phyloP scores from a whole-genome alignment of 2,888 invertebrate species.

The Fabriciana adippe region DNA sequence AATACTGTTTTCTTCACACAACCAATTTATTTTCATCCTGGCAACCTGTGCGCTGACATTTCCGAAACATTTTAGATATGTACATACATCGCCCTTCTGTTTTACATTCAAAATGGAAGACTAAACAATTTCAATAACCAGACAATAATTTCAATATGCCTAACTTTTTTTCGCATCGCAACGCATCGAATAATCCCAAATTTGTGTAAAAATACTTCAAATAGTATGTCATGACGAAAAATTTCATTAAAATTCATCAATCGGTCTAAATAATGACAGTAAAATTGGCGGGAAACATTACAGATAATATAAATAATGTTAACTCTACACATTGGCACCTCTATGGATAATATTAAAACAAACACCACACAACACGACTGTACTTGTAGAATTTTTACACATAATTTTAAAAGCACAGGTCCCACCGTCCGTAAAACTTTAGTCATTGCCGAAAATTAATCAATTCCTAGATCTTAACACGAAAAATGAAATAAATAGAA shows the following conservation, averaged over 20 bases:
- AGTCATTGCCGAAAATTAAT: conserved; percentile 59
- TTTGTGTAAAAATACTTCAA: conserved; percentile 20
- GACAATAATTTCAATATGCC: conserved; percentile 26
- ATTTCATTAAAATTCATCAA: neutral
- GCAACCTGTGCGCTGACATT: conserved; percentile 20
- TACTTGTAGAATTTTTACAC: conserved; percentile 13
- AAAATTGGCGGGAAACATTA: neutral
- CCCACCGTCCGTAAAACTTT: conserved; percentile 53
- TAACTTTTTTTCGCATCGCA: conserved; percentile 15
- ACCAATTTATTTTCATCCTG: conserved; percentile 1
- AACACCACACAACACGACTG: neutral
- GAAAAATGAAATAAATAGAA: conserved; percentile 69
- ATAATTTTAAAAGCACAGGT: conserved; percentile 22
- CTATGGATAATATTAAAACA: too few species aligned
- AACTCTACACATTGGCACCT: too few species aligned
- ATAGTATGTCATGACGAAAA: neutral
- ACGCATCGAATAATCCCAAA: conserved; percentile 9
- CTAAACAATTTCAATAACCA: conserved; percentile 35
- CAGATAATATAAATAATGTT: neutral
- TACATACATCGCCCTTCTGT: conserved; percentile 31
- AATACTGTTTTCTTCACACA: conserved; percentile 18
- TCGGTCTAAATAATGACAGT: neutral
- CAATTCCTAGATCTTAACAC: conserved; percentile 51
- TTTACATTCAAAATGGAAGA: conserved; percentile 42
- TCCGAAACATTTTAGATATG: conserved; percentile 33